Percentiles rank a stretch among this genome's conserved stretches.
Evolutionary conservation across 2,888 invertebrate species (phyloP).

Genomic region (Bellardia pandia): DNA sequence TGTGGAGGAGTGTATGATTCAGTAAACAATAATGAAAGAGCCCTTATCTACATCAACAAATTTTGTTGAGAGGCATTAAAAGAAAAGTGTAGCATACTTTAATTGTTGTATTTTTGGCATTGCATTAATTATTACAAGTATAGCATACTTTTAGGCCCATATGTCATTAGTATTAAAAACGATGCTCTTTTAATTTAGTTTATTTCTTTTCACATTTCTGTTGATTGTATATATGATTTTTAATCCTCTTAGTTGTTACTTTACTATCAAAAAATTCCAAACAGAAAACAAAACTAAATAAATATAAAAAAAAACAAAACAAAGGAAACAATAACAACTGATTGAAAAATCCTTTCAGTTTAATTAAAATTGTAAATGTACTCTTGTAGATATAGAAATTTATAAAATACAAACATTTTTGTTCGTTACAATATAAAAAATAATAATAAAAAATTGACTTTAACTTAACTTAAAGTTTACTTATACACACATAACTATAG

Average conservation of each 20-base stretch:
- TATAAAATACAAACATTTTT: slow-evolving; percentile 6
- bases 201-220: background rate
- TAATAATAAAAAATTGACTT: slow-evolving; percentile 24
- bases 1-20: background rate
- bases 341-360: slow-evolving; percentile 68
- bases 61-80: slow-evolving; percentile 2
- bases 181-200: too few relatives aligned
- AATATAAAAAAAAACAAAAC: slow-evolving; percentile 7
- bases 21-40: background rate
- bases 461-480: slow-evolving; percentile 17
- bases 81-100: background rate
- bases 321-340: slow-evolving; percentile 49
- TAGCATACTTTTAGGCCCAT: background rate
- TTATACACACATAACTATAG: background rate
- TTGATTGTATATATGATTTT: slow-evolving; percentile 17
- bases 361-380: slow-evolving; percentile 59
- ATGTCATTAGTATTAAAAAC: background rate
- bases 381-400: background rate
- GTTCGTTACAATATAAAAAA: slow-evolving; percentile 11
- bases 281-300: slow-evolving; percentile 15
- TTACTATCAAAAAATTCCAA: slow-evolving; percentile 18
- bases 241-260: slow-evolving; percentile 40
- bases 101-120: too few relatives aligned
- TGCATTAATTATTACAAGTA: background rate
- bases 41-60: slow-evolving; percentile 11